Conservation (phyloP, 2,113 vertebrate species). For the Hemiscyllium ocellatum region DNA sequence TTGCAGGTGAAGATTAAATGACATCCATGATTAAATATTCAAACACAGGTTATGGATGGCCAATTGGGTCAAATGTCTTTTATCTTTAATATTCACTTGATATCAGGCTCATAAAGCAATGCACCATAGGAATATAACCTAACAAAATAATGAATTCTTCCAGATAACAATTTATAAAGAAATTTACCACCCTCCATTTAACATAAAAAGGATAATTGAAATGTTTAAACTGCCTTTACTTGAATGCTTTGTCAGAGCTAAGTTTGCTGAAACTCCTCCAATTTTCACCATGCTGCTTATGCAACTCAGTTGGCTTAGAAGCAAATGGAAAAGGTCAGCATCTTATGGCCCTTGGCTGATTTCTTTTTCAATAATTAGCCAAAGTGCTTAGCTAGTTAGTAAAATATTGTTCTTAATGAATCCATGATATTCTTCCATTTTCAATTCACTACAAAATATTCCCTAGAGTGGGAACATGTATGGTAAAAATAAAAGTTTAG, state of each 20-base stretch:
- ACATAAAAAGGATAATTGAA: background rate
- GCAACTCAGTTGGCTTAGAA: constrained; percentile 25
- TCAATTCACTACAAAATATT: background rate
- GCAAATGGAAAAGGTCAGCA: constrained; percentile 25
- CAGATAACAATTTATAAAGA: background rate
- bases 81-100: background rate
- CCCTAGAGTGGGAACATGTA: background rate
- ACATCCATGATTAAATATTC: background rate
- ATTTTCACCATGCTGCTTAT: constrained; percentile 3
- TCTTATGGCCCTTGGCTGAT: background rate
- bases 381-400: constrained; percentile 17
- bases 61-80: background rate
- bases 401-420: constrained; percentile 17
- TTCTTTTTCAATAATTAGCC: background rate
- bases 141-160: background rate
- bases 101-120: background rate
- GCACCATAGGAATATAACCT: background rate
- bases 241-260: constrained; percentile 16
- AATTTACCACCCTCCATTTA: constrained; percentile 16
- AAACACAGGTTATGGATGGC: background rate
- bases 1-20: background rate
- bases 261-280: background rate
- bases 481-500: background rate
- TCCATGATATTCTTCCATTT: constrained; percentile 11
- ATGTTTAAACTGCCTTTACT: constrained; percentile 5